Base-by-base conservation (phyloP, 2,888 invertebrate species). In the Isotomurus palustris region DNA sequence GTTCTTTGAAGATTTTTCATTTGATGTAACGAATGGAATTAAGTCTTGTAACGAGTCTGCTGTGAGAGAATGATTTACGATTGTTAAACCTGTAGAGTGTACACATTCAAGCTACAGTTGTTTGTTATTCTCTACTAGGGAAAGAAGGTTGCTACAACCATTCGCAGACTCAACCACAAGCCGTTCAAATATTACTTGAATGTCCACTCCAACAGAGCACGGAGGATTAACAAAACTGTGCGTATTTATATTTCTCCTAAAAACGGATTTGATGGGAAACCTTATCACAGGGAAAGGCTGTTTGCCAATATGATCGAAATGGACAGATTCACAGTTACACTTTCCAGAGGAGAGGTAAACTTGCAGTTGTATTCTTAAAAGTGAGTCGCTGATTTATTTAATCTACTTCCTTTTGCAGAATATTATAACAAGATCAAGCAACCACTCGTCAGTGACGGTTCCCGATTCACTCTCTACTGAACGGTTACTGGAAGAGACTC, bases 1-100 rank as follows among this genome's bases (percentile, higher is more conserved):
- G n/a, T n/a, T n/a, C n/a, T 85, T 85, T 68, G 86, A 87, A 68
- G 79, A 82, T 72, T 84, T 81, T 71, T 79, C 84, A 47, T 76
- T 83, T 69, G 83, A 84, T 68, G 81, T 84, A 65, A 83, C 81
- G 68, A 84, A 84, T 68, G 82, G 81, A 63, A 76, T 83, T 50
- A 73, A 76, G 36, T 73, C 80, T 50, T 77, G 76, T 27, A 76
- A 81, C 71, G 72, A 78, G 24, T 78, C 77, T 70, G 79, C 47
- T 78, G 58, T 65, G 3, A 58, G 68, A 29, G 68, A 71, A 75
- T 32, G 32, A 32, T 32, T 10, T 32, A 32, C 8, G 14, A 10
- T 17, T 38, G 14, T 38, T 5, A 38, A 38, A 14, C 8, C 14
- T 32, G 8, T 10, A 10, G 14, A 32, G 8, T 10, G 32, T n/a